These are phyloP conservation scores for Brenthis daphne DNA, from an alignment of 2,888 invertebrate genomes.

Conservation along the genomic window DNA sequence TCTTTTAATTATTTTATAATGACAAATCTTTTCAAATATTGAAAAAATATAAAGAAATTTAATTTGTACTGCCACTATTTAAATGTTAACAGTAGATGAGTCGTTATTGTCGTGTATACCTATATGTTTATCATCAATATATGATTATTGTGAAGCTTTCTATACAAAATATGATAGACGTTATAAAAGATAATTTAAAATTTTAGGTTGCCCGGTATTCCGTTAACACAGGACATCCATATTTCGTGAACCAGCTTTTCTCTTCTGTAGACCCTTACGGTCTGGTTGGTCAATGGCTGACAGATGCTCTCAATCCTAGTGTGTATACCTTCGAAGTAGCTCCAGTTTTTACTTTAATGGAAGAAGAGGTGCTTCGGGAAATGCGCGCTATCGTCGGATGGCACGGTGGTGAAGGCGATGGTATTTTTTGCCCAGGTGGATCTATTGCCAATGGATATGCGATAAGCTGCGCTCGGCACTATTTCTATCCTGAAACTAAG, in stretches of 20 bases:
- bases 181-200: not conserved
- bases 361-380: constrained; percentile 89
- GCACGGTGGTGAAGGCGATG: constrained; percentile 88
- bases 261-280: constrained; percentile 93
- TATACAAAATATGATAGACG: not conserved
- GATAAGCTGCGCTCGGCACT: constrained; percentile 91
- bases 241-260: constrained; percentile 94
- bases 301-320: constrained; percentile 92
- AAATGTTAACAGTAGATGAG: too few relatives aligned
- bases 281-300: constrained; percentile 91
- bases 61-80: too few relatives aligned
- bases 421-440: constrained; percentile 95
- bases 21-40: too few relatives aligned
- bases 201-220: constrained; percentile 85
- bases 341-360: constrained; percentile 94
- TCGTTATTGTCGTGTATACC: too few relatives aligned
- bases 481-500: constrained; percentile 88
- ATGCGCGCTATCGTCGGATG: constrained; percentile 91
- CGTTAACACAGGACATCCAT: constrained; percentile 94
- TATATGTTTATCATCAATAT: not conserved
- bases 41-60: too few relatives aligned
- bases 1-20: not conserved
- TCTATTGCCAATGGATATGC: constrained; percentile 95
- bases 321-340: constrained; percentile 95
- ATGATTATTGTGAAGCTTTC: not conserved